These are phyloP conservation scores for Metallyticus violacea DNA, from an alignment of 2,888 invertebrate species.

Conservation along the genomic window DNA sequence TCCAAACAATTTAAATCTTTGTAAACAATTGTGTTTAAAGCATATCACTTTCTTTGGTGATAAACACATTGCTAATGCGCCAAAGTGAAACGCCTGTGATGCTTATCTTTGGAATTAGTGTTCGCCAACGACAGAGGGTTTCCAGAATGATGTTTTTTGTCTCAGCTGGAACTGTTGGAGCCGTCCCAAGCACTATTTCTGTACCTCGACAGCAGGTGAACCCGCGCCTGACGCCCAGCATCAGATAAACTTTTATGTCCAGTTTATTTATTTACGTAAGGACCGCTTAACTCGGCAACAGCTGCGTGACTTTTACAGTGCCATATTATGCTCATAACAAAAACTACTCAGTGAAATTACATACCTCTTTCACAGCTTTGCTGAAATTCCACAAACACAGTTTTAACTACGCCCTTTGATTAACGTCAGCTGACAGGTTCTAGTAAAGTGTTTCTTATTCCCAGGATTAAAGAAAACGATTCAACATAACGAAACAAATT, in stretches of 20 bases:
- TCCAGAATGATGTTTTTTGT: neutral
- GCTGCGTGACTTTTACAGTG: too few relatives aligned
- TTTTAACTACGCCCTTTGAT: too few relatives aligned
- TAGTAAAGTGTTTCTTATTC: neutral
- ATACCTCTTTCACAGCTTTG: neutral
- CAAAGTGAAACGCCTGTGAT: too few relatives aligned
- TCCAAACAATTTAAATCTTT: too few relatives aligned
- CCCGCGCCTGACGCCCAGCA: neutral
- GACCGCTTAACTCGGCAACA: neutral
- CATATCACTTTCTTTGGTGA: too few relatives aligned
- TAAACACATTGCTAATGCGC: too few relatives aligned
- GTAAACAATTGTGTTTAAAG: too few relatives aligned
- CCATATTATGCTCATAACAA: neutral
- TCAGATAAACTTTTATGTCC: neutral
- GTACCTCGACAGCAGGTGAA: neutral
- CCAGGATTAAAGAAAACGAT: neutral
- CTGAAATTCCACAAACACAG: neutral
- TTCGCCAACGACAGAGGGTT: neutral
- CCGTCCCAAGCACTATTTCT: constrained; percentile 14
- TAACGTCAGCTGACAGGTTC: too few relatives aligned
- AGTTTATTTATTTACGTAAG: neutral
- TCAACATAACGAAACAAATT: neutral
- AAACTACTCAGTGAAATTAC: neutral
- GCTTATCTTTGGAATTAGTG: too few relatives aligned
- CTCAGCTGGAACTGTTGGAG: neutral